phyloP scores from a whole-genome alignment of 1,140 invertebrate genomes.

The Bombyx mori region DNA sequence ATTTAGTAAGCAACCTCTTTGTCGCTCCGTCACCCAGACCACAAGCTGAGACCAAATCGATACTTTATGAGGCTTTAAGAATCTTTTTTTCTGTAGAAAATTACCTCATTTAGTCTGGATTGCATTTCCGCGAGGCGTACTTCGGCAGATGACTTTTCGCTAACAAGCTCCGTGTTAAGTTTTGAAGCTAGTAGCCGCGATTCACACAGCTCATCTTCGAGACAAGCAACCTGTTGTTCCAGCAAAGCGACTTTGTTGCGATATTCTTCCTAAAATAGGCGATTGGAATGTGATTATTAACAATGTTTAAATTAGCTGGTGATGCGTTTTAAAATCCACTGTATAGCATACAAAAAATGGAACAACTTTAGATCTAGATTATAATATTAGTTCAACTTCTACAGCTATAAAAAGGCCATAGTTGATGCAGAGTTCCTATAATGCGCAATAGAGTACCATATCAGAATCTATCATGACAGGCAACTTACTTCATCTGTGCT shows the following conservation, averaged over 20 bases:
- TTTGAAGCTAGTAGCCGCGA: slow-evolving; percentile 85
- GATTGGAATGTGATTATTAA: too few species aligned
- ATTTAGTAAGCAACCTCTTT: too few species aligned
- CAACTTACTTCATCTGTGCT: slow-evolving; percentile 75
- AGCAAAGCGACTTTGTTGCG: slow-evolving; percentile 78
- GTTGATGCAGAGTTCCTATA: neutral
- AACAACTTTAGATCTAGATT: too few species aligned
- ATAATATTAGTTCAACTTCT: too few species aligned
- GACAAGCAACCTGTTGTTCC: slow-evolving; percentile 83
- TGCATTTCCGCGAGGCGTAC: slow-evolving; percentile 91
- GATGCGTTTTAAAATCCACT: too few species aligned
- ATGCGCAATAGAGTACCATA: neutral
- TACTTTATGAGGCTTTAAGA: too few species aligned
- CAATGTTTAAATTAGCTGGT: too few species aligned
- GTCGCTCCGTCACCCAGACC: too few species aligned
- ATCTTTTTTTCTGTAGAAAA: neutral
- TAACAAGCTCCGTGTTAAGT: slow-evolving; percentile 90
- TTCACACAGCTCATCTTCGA: slow-evolving; percentile 92
- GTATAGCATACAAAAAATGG: too few species aligned
- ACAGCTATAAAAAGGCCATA: neutral
- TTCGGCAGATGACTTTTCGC: slow-evolving; percentile 89
- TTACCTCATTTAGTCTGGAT: slow-evolving; percentile 91
- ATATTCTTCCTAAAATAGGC: slow-evolving; percentile 63
- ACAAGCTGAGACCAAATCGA: too few species aligned
- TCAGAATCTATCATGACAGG: neutral